Conservation (phyloP, 2,113 vertebrate species). For the Turnix velox region DNA sequence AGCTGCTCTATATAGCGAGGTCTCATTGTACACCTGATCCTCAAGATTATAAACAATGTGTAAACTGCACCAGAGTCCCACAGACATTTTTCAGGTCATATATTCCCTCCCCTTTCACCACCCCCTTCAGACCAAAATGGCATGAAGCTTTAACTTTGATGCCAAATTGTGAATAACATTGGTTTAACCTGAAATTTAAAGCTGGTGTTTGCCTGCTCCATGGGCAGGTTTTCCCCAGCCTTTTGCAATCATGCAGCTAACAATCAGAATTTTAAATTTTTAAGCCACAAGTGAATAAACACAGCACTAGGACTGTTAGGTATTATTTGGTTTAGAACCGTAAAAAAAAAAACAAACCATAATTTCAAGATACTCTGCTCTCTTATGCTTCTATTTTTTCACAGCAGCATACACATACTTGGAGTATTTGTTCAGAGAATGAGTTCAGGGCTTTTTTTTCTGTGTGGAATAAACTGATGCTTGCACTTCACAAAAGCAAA, state of each 20-base stretch:
- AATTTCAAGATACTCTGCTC: conserved; percentile 58
- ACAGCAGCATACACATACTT: background rate
- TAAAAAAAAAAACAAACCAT: conserved; percentile 32
- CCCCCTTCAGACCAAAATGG: conserved; percentile 21
- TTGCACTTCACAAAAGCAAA: background rate
- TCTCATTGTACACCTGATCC: background rate
- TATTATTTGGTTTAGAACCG: conserved; percentile 69
- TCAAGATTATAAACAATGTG: background rate
- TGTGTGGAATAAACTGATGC: background rate
- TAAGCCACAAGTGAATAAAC: conserved; percentile 72
- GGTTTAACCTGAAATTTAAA: conserved; percentile 74
- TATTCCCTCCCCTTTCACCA: conserved; percentile 14
- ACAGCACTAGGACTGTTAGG: conserved; percentile 67
- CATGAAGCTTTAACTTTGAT: conserved; percentile 60
- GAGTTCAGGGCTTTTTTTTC: background rate
- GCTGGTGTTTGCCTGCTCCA: conserved; percentile 41
- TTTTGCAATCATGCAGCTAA: conserved; percentile 64
- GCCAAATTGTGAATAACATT: conserved; percentile 63
- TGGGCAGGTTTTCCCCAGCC: conserved; percentile 45
- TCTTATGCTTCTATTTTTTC: background rate
- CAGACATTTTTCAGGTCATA: conserved; percentile 26
- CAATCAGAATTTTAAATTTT: conserved; percentile 74
- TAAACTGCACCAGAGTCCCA: background rate
- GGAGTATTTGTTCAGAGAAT: background rate
- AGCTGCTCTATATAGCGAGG: background rate